Evolutionary conservation across 2,888 invertebrate species (phyloP).

Genomic region (Tridacna gigas): DNA sequence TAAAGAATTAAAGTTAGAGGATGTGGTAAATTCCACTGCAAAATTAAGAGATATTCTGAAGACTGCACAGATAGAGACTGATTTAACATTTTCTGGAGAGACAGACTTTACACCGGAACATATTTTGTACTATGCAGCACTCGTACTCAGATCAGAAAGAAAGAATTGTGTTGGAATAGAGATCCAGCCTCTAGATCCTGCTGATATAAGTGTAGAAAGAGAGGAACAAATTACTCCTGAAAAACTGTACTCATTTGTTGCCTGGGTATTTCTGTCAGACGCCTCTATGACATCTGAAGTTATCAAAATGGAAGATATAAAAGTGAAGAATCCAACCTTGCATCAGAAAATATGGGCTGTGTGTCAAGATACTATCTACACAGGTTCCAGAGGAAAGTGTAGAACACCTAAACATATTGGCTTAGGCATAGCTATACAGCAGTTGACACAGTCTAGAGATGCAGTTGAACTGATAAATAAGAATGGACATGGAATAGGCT

Average conservation of each 20-base stretch:
- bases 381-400: slow-evolving; percentile 31
- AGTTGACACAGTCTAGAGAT: slow-evolving; percentile 39
- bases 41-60: too few species aligned
- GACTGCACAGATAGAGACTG: too few species aligned
- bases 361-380: slow-evolving; percentile 34
- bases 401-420: slow-evolving; percentile 48
- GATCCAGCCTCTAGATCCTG: slow-evolving; percentile 33
- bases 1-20: too few species aligned
- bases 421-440: slow-evolving; percentile 29
- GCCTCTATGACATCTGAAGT: background rate
- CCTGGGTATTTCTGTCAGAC: slow-evolving; percentile 17
- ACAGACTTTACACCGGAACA: too few species aligned
- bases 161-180: slow-evolving; percentile 17
- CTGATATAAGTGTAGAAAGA: slow-evolving; percentile 14
- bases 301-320: slow-evolving; percentile 1
- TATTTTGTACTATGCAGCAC: too few species aligned
- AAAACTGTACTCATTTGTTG: slow-evolving; percentile 31
- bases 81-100: too few species aligned
- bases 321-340: slow-evolving; percentile 1
- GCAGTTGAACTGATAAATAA: slow-evolving; percentile 29
- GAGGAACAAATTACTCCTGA: slow-evolving; percentile 22
- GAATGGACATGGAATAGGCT: slow-evolving; percentile 37
- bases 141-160: background rate
- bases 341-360: slow-evolving; percentile 34
- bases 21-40: too few species aligned